phyloP scores from a whole-genome alignment of 2,113 vertebrate species.

The Aegithalos caudatus region DNA sequence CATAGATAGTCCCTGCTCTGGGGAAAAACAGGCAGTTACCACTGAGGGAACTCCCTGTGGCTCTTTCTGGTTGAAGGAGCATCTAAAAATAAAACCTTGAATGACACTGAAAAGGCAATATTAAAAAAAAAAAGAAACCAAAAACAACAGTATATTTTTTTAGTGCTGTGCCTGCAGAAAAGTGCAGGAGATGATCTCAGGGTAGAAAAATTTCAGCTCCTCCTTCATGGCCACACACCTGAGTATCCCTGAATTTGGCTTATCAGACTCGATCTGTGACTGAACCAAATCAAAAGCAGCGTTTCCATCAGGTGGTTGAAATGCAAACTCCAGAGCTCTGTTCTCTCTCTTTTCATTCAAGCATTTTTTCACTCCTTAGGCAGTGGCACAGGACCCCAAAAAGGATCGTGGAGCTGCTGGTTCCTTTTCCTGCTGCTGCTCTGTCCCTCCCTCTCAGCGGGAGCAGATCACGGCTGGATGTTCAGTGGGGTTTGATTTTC shows the following conservation, averaged over 20 bases:
- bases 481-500: background rate
- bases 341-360: background rate
- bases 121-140: background rate
- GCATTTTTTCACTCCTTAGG: background rate
- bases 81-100: slow-evolving; percentile 31
- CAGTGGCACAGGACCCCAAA: rapidly evolving
- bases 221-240: slow-evolving; percentile 41
- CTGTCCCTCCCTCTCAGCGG: background rate
- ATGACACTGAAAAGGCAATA: slow-evolving; percentile 16
- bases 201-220: slow-evolving; percentile 44
- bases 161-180: slow-evolving; percentile 42
- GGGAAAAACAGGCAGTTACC: background rate
- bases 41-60: background rate
- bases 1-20: too few relatives aligned
- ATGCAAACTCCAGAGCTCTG: background rate
- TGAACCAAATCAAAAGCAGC: background rate
- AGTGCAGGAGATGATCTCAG: slow-evolving; percentile 55
- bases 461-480: background rate
- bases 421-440: rapidly evolving
- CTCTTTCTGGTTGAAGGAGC: slow-evolving; percentile 8
- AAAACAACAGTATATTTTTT: background rate
- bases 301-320: slow-evolving; percentile 32
- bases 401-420: background rate
- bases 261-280: background rate
- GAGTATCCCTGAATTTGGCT: background rate